phyloP scores from a whole-genome alignment of 2,888 invertebrate genomes.

The Agrotis exclamationis region DNA sequence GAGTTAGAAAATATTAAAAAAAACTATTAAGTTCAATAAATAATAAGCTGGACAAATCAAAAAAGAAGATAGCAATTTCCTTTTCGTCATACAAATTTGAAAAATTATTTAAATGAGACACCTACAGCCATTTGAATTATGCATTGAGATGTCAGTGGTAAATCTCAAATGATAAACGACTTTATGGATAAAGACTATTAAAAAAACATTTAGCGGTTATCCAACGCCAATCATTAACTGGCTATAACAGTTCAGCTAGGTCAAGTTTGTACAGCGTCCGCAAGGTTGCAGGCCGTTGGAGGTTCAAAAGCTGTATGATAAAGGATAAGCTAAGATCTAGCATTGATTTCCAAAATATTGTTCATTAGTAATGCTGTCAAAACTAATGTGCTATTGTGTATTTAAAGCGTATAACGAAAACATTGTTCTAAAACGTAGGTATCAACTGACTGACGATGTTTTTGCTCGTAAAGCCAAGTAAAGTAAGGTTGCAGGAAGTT shows the following conservation, averaged over 20 bases:
- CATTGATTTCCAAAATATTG: background rate
- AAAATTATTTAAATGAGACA: slow-evolving; percentile 26
- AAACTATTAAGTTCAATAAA: slow-evolving; percentile 13
- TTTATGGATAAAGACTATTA: slow-evolving; percentile 42
- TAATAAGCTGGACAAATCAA: slow-evolving; percentile 12
- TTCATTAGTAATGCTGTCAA: background rate
- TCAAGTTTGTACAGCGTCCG: slow-evolving; percentile 73
- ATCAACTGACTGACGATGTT: background rate
- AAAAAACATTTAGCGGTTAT: slow-evolving; percentile 58
- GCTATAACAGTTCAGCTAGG: slow-evolving; percentile 62
- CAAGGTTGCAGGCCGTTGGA: slow-evolving; percentile 64
- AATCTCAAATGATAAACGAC: slow-evolving; percentile 47
- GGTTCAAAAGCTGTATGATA: slow-evolving; percentile 60
- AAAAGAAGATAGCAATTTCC: slow-evolving; percentile 6
- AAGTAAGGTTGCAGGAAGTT: slow-evolving; percentile 28
- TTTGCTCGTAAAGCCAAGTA: slow-evolving; percentile 9
- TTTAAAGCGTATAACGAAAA: background rate
- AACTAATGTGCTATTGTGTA: background rate
- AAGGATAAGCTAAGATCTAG: slow-evolving; percentile 25
- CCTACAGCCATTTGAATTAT: slow-evolving; percentile 27
- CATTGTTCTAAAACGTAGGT: background rate
- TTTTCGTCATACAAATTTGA: slow-evolving; percentile 12
- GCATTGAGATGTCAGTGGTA: slow-evolving; percentile 22
- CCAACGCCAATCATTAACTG: slow-evolving; percentile 60
- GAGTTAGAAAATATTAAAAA: slow-evolving; percentile 7